Percentiles rank a stretch among this genome's conserved stretches.
phyloP scores from a whole-genome alignment of 2,888 invertebrate species.

The Philhelius pedissequus region DNA sequence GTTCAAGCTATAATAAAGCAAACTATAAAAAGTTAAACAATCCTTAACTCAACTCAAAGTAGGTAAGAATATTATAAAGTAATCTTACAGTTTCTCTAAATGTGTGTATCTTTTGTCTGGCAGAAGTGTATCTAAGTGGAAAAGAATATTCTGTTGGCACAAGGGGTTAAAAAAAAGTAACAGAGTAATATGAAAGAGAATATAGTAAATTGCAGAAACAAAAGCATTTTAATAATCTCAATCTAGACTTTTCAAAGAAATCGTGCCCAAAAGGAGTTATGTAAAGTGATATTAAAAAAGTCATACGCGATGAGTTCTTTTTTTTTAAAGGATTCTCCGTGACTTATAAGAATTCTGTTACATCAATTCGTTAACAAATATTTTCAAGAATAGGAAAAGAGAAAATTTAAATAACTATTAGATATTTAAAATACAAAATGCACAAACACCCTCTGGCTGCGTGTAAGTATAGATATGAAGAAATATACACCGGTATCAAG shows the following conservation, averaged over 20 bases:
- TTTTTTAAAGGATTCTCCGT: too few relatives aligned
- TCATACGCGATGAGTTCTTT: too few relatives aligned
- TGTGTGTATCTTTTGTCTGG: slow-evolving; percentile 42
- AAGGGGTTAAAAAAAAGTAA: slow-evolving; percentile 38
- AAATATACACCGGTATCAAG: background rate
- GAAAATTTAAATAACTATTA: too few relatives aligned
- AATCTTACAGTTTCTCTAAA: background rate
- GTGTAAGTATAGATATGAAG: background rate
- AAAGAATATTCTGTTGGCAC: slow-evolving; percentile 22
- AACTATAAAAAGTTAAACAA: background rate
- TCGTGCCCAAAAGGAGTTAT: background rate
- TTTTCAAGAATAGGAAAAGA: too few relatives aligned
- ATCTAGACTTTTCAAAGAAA: background rate
- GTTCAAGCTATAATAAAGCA: background rate
- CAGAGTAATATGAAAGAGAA: background rate
- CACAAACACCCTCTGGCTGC: too few relatives aligned
- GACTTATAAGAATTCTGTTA: too few relatives aligned
- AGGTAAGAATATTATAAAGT: background rate
- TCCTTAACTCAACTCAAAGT: background rate
- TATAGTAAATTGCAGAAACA: slow-evolving; percentile 35
- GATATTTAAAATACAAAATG: too few relatives aligned
- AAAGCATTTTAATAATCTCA: slow-evolving; percentile 12
- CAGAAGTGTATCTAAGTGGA: background rate
- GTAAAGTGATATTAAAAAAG: background rate
- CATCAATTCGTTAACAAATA: too few relatives aligned